These are phyloP conservation scores for Buathra laborator DNA, from an alignment of 2,888 invertebrate species.

Conservation along the genomic window DNA sequence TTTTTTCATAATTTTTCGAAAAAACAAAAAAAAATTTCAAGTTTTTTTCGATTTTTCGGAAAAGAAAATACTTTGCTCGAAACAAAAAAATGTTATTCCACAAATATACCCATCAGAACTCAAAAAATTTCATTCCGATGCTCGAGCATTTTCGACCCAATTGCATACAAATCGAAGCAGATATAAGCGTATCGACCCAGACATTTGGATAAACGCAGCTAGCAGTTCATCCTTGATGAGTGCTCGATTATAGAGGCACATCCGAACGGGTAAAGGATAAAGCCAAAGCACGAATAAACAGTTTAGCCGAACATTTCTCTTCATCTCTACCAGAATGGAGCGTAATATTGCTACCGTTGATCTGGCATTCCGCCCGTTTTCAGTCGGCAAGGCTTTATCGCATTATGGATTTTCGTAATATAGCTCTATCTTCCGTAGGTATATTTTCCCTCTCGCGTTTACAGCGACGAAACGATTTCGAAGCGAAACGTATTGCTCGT, in stretches of 20 bases:
- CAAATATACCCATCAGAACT: not conserved
- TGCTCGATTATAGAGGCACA: constrained; percentile 26
- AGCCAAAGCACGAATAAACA: constrained; percentile 25
- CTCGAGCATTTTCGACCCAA: not conserved
- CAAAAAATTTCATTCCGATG: not conserved
- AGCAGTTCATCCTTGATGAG: constrained; percentile 41
- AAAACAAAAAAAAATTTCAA: no score
- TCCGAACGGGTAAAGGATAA: not conserved
- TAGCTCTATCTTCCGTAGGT: not conserved
- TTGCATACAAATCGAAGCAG: not conserved
- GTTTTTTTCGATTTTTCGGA: not conserved
- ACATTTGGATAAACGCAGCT: not conserved
- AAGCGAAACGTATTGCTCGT: constrained; percentile 29
- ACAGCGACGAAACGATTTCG: not conserved
- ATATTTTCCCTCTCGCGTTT: not conserved
- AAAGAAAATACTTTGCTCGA: not conserved
- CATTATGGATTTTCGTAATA: constrained; percentile 37
- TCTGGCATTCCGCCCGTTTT: constrained; percentile 65
- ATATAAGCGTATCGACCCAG: no score
- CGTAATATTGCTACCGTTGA: constrained; percentile 29
- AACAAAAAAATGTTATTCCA: not conserved
- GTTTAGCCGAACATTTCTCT: constrained; percentile 21
- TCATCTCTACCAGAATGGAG: constrained; percentile 2
- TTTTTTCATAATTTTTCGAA: no score
- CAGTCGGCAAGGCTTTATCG: constrained; percentile 11